A percentile compares a stretch with the other conserved stretches of the same genome.
phyloP scores from a whole-genome alignment of 2,888 invertebrate species.

The Parnassius apollo region DNA sequence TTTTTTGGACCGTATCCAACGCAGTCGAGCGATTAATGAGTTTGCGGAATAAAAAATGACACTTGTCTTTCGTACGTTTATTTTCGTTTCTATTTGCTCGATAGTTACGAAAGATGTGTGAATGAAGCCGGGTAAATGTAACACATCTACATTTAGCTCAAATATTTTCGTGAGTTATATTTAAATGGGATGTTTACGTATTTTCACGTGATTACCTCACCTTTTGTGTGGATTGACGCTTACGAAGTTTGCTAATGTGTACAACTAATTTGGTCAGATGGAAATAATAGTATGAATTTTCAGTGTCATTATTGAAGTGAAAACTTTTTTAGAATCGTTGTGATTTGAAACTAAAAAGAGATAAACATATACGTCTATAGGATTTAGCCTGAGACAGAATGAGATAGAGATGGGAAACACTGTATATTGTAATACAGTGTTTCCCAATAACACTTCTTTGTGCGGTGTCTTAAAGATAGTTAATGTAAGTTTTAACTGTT shows the following conservation, averaged over 20 bases:
- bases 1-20: slow-evolving; percentile 40
- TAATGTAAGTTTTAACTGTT: no score
- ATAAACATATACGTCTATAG: no score
- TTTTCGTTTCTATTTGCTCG: slow-evolving; percentile 30
- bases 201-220: slow-evolving; percentile 57
- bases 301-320: no score
- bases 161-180: slow-evolving; percentile 36
- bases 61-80: slow-evolving; percentile 29
- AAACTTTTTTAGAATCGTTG: no score
- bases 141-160: slow-evolving; percentile 33
- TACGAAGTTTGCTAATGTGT: slow-evolving; percentile 48
- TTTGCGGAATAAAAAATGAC: slow-evolving; percentile 29
- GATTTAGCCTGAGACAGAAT: no score
- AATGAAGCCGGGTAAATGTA: slow-evolving; percentile 35
- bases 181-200: slow-evolving; percentile 50
- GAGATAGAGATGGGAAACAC: no score
- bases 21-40: slow-evolving; percentile 34
- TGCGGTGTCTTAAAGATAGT: no score
- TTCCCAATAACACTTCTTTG: no score
- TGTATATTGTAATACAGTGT: no score
- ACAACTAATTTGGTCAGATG: slow-evolving; percentile 34
- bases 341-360: no score
- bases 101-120: slow-evolving; percentile 40
- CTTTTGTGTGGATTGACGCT: slow-evolving; percentile 49
- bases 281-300: no score